Conservation (phyloP, 2,113 vertebrate species). For the Crotalus viridis region DNA sequence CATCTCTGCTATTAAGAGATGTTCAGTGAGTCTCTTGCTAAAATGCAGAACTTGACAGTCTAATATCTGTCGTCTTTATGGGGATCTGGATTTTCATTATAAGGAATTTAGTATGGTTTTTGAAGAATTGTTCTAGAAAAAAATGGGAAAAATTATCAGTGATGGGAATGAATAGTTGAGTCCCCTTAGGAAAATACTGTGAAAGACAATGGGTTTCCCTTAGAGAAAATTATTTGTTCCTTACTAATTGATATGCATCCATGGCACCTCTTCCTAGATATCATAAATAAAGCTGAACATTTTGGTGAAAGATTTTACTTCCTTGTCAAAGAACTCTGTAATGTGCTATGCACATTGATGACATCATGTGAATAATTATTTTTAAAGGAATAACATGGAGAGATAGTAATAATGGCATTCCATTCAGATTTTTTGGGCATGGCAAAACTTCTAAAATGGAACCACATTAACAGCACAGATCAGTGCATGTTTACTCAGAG, state of each 20-base stretch:
- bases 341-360: background rate
- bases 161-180: background rate
- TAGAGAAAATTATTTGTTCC: background rate
- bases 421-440: background rate
- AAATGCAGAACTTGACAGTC: background rate
- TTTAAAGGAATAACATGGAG: background rate
- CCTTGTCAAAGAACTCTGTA: background rate
- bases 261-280: background rate
- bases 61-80: background rate
- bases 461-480: background rate
- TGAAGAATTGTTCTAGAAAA: background rate
- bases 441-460: background rate
- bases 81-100: background rate
- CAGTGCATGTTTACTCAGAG: background rate
- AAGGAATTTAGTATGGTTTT: background rate
- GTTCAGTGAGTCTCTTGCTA: background rate
- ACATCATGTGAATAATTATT: background rate
- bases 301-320: background rate
- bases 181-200: background rate
- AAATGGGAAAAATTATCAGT: background rate
- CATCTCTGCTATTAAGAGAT: background rate
- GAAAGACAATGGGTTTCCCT: background rate
- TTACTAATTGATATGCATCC: background rate
- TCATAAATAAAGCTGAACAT: background rate
- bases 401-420: background rate